Base-by-base conservation (phyloP, 2,888 invertebrate genomes). In the Gortyna flavago region DNA sequence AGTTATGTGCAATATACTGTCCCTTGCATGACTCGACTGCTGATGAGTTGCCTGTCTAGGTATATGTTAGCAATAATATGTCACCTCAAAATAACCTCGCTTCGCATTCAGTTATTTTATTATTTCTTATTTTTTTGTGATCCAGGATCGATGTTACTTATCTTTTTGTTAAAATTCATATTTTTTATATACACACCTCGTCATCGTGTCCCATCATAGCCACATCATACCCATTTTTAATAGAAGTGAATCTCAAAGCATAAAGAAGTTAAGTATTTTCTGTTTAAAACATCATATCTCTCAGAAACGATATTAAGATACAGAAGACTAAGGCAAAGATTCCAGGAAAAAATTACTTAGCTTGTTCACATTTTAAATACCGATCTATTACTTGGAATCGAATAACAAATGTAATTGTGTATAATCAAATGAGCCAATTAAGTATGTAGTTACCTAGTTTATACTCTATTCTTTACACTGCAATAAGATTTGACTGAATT, bases 1-100 rank as follows among this genome's bases (percentile, higher is more conserved):
- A 90, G 90, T 89, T 90, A 91, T 90, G 88, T 90, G 87, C 87
- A 82, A 86, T 90, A 90, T 89, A 87, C 85, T 85, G 85, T 83
- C 83, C 75, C 85, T 87, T 76, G 87, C 86, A 89, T 88, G 86
- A 86, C 81, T 86, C 78, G 85, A 81, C 80, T 89, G 71, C 73
- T 86, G 86, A 89, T 88, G 85, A 87, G 75, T 77, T 44, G 66
- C 57, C 73, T 82, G 80, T 83, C 81, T 83, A 85, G 74, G 73
- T 68, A 64, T 70, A 77, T 72, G 71, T 70, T 75, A 77, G 44
- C 72, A 80, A 75, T 78, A 80, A 76, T 72, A 84, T 84, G 86
- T 84, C 79, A 79, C 77, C 69, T 79, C 78, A 83, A 82, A 71
- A 77, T 64, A 69, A 77, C 66, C 35, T 64, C 75, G 32, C 48